Conservation (phyloP, 92 coral and sea anemone species). For the Porites lobata region DNA sequence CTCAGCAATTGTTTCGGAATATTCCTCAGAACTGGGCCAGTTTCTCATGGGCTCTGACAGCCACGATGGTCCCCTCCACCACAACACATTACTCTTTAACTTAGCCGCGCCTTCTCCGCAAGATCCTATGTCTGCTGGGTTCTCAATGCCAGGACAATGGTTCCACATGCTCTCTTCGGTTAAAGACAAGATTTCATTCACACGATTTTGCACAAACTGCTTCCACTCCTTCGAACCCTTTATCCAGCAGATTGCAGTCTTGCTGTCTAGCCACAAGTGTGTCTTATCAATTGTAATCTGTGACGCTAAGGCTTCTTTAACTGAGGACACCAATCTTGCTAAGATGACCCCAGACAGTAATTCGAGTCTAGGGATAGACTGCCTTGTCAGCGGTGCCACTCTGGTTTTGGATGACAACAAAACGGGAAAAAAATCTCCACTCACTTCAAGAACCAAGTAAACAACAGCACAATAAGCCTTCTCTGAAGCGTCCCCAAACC, state of each 20-base stretch:
- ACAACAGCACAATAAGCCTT: too few species aligned
- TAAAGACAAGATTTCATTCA: slow-evolving; percentile 16
- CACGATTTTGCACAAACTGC: slow-evolving; percentile 26
- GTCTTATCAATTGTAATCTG: too few species aligned
- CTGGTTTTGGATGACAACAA: too few species aligned
- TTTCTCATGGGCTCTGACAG: not conserved
- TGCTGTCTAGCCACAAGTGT: too few species aligned
- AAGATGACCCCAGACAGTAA: too few species aligned
- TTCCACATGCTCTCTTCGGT: slow-evolving; percentile 16
- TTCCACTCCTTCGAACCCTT: slow-evolving; percentile 28
- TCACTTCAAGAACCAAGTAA: too few species aligned
- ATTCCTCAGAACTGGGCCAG: slow-evolving; percentile 18
- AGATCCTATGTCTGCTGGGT: slow-evolving; percentile 29
- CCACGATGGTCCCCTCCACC: slow-evolving; percentile 16
- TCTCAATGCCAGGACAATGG: slow-evolving; percentile 13
- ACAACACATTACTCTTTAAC: not conserved
- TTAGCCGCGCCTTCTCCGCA: not conserved
- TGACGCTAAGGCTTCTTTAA: too few species aligned
- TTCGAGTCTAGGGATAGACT: not conserved
- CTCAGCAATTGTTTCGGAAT: not conserved
- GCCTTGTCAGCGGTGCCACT: too few species aligned
- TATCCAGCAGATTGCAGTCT: not conserved
- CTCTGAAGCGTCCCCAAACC: too few species aligned
- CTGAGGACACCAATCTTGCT: too few species aligned
- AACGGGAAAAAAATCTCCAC: too few species aligned